Base-by-base conservation (phyloP, 2,113 vertebrate species). In the Calidris pugnax region DNA sequence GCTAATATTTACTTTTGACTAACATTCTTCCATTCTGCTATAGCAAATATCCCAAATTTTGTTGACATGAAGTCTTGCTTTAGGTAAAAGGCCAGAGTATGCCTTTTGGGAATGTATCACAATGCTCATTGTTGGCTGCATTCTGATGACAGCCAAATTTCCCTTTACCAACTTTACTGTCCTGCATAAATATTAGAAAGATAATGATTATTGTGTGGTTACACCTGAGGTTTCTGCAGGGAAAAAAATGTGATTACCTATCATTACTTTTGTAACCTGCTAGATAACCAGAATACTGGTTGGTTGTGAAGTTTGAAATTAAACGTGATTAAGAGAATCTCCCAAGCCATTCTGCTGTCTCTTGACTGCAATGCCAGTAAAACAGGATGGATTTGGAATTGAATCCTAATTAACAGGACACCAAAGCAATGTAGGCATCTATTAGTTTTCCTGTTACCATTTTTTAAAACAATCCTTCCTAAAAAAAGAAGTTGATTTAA, bases 271-370 rank as follows among this genome's bases (percentile, higher is more conserved):
- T 88, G 13, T 67, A 22, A 68, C 53, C 7, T 79, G 23, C 55
- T 37, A 33, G 26, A 18, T 81, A 71, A 60, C 14, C 9, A 53
- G 10, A 81, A 56, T 62, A n/a, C 24, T 35, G 7, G 7, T 66
- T 2, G 1, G 14, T 45, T 71, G 8, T 71, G 22, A 77, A 60
- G 39, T 76, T 73, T 27, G 4, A 89, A 81, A 33, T 86, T 21
- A 50, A 24, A 24, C 0, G 0, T 47, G 7, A 27, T 75, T 72
- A 59, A 63, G 39, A 48, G 41, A 33, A 37, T 26, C 10, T 93
- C 57, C 2, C 55, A 48, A 41, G 6, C 66, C 13, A 12, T 63
- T 86, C 27, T 67, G 2, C 41, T 66, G 14, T 71, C 19, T 43
- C 30, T 74, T 87, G 45, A 56, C 28, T 80, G 22, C 22, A 87